Conservation (phyloP, 2,888 invertebrate species). For the Platycheirus albimanus region DNA sequence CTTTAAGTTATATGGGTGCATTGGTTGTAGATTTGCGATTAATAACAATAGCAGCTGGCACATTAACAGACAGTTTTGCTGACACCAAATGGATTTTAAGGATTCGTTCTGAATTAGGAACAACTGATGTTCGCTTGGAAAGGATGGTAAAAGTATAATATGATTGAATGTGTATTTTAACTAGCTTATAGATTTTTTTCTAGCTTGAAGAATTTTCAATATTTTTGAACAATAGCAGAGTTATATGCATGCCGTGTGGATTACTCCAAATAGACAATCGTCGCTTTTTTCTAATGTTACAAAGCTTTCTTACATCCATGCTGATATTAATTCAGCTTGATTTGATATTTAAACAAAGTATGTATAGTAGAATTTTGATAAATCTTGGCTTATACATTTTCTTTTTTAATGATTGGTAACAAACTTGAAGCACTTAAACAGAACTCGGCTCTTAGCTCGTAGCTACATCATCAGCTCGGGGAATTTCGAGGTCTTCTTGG, state of each 20-base stretch:
- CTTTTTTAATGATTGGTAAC: too few relatives aligned
- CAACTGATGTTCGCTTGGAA: conserved; percentile 21
- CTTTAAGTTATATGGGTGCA: conserved; percentile 23
- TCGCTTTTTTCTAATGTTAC: conserved; percentile 1
- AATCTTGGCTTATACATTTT: too few relatives aligned
- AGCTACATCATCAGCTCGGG: too few relatives aligned
- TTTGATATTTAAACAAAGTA: neutral
- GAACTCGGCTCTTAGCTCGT: too few relatives aligned
- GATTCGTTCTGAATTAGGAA: neutral
- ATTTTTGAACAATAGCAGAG: neutral
- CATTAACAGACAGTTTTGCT: conserved; percentile 33
- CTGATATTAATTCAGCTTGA: conserved; percentile 15
- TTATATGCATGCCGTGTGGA: conserved; percentile 33
- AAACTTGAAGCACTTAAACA: too few relatives aligned
- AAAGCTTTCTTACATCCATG: neutral
- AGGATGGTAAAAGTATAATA: conserved; percentile 1
- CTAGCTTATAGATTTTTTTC: too few relatives aligned
- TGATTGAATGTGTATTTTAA: neutral
- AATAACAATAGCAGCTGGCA: conserved; percentile 52
- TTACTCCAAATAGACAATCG: conserved; percentile 32
- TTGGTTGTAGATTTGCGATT: conserved; percentile 69
- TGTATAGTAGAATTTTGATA: too few relatives aligned
- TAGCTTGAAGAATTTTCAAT: too few relatives aligned
- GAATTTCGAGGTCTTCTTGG: too few relatives aligned
- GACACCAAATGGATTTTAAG: conserved; percentile 3